Conservation (phyloP, 2,797 vertebrate species). For the Buphagus erythrorhynchus region DNA sequence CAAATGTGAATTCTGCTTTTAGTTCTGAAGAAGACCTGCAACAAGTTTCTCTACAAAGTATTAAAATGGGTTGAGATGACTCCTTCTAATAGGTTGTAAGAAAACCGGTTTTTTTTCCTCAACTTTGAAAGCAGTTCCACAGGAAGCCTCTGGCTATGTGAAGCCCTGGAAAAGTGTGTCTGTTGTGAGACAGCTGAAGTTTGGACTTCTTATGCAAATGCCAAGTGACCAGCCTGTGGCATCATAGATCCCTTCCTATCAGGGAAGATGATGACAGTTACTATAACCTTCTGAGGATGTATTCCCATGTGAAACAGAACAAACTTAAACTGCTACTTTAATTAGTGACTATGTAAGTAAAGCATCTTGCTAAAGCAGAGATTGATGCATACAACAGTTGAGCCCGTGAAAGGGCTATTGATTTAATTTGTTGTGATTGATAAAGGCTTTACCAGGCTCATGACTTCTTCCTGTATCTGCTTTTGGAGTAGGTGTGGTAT, state of each 20-base stretch:
- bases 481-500: background rate
- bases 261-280: background rate
- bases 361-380: background rate
- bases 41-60: background rate
- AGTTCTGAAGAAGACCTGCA: background rate
- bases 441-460: background rate
- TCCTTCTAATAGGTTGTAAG: background rate
- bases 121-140: background rate
- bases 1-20: background rate
- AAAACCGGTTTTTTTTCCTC: background rate
- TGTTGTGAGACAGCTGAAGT: background rate
- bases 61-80: background rate
- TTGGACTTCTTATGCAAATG: background rate
- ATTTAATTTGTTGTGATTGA: background rate
- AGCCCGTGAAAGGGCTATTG: background rate
- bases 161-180: background rate
- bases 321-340: background rate
- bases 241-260: background rate
- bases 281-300: background rate
- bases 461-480: background rate
- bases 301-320: background rate
- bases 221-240: background rate
- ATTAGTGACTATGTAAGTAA: background rate
- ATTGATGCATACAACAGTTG: background rate
- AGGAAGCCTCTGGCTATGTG: background rate